Base-by-base conservation (phyloP, 1,140 invertebrate species). In the Meteorus sp. region DNA sequence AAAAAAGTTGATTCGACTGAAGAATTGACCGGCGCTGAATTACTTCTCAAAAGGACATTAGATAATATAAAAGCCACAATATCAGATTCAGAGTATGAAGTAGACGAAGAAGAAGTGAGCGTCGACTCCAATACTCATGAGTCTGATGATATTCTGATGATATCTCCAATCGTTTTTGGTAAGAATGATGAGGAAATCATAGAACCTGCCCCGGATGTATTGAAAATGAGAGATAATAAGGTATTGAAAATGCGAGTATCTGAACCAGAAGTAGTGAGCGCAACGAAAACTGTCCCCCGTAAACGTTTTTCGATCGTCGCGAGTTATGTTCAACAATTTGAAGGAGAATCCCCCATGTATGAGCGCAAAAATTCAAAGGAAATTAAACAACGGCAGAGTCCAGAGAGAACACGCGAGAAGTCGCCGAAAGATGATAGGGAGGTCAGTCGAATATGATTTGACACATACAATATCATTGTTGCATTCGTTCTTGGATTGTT, bases 261-360 rank as follows among this genome's bases (percentile, higher is more conserved):
- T 13, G 61, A 60, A 39, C 57, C 61, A 1, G 58, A 63, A 47
- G 19, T 60, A 2, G 31, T 44, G 22, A 22, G 52, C 13, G 56
- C 59, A n/a, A 55, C 52, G 22, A 45, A 45, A 22, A 23, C 27
- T n/a, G 48, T 52, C 39, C 65, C 66, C 15, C 73, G 68, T 31
- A 78, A 77, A 62, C 64, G 72, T 50, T 79, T 77, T 58, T 80
- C 78, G 11, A 72, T 80, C 8, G 77, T 80, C 2, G 76, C 75
- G 25, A 79, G 68, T 69, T 77, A 65, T 52, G 69, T 79, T 11
- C 71, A 75, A 54, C 74, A 76, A 55, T 80, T 80, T 60, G 77
- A 79, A 63, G 66, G 67, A 19, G 65, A 73, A 51, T 54, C 61
- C 11, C 58, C 37, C 45, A 67, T 35, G 9, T 8, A 33, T n/a